Evolutionary conservation across 1,140 invertebrate species (phyloP).

Genomic region (Danaus plexippus): DNA sequence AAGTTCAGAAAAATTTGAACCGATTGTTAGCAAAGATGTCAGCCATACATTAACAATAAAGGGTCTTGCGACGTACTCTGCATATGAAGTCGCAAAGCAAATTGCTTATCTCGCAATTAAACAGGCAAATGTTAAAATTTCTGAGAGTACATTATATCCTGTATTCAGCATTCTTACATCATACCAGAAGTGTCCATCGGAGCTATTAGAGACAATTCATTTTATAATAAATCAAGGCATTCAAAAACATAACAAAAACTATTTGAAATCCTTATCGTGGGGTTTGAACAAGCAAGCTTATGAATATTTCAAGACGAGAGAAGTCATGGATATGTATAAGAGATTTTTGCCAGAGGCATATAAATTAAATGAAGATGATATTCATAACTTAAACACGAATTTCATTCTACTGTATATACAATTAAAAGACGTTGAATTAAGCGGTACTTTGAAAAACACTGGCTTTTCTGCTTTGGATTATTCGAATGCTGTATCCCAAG

Average conservation of each 20-base stretch:
- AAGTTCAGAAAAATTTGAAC: constrained; percentile 26
- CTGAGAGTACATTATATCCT: constrained; percentile 16
- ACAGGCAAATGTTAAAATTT: constrained; percentile 19
- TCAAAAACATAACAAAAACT: constrained; percentile 14
- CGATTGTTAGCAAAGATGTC: constrained; percentile 10
- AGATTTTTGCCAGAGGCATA: constrained; percentile 45
- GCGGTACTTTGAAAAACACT: constrained; percentile 15
- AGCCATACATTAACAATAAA: constrained; percentile 48
- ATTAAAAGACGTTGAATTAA: constrained; percentile 29
- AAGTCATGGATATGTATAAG: constrained; percentile 24
- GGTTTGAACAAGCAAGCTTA: constrained; percentile 30
- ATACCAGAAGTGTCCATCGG: constrained; percentile 38
- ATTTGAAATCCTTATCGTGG: constrained; percentile 12
- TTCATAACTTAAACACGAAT: constrained; percentile 33
- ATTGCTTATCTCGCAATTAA: constrained; percentile 31
- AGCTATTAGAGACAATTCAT: constrained; percentile 22
- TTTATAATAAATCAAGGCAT: constrained; percentile 24
- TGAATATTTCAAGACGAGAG: constrained; percentile 13
- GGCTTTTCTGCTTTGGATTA: constrained; percentile 53
- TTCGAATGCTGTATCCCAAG: constrained; percentile 44
- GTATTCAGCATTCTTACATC: constrained; percentile 33
- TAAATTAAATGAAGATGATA: constrained; percentile 18
- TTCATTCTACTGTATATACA: constrained; percentile 42
- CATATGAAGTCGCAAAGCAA: constrained; percentile 44
- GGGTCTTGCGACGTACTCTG: constrained; percentile 42